A percentile compares a stretch with the other conserved stretches of the same genome.
These are phyloP conservation scores for Pardosa pseudoannulata DNA, from an alignment of 2,888 invertebrate genomes.

Conservation along the genomic window DNA sequence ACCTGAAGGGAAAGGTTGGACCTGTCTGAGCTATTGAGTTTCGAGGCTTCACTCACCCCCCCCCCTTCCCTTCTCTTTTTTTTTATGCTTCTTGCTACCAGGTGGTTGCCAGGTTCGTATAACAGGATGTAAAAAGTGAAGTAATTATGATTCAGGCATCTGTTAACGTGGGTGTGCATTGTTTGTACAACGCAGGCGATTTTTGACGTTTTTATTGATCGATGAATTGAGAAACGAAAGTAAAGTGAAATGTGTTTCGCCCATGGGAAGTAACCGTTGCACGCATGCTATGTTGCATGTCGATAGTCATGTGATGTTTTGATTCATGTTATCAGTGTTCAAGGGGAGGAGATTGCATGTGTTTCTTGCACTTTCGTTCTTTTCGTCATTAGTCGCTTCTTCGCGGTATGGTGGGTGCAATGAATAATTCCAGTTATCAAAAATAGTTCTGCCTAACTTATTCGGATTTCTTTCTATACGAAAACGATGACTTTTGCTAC, in stretches of 20 bases:
- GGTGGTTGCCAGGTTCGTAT: background rate
- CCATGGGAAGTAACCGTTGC: background rate
- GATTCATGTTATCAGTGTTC: background rate
- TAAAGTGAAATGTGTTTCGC: background rate
- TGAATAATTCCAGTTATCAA: too few species aligned
- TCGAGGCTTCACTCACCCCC: background rate
- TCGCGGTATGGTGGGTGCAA: too few species aligned
- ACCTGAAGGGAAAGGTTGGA: background rate
- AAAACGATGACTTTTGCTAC: too few species aligned
- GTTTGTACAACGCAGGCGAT: constrained; percentile 1
- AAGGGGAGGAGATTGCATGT: too few species aligned
- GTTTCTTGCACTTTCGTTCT: too few species aligned
- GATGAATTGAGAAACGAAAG: background rate
- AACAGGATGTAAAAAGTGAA: background rate
- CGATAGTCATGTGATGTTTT: background rate
- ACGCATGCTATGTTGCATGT: background rate
- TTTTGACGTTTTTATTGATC: background rate
- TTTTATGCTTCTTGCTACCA: background rate
- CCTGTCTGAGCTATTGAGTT: background rate
- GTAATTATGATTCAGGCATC: constrained; percentile 2
- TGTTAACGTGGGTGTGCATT: constrained; percentile 4
- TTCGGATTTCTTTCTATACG: too few species aligned
- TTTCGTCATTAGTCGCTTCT: too few species aligned
- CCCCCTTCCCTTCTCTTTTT: background rate
- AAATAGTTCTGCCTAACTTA: too few species aligned